These are phyloP conservation scores for Ophion ellenae DNA, from an alignment of 2,888 invertebrate species.

Conservation along the genomic window DNA sequence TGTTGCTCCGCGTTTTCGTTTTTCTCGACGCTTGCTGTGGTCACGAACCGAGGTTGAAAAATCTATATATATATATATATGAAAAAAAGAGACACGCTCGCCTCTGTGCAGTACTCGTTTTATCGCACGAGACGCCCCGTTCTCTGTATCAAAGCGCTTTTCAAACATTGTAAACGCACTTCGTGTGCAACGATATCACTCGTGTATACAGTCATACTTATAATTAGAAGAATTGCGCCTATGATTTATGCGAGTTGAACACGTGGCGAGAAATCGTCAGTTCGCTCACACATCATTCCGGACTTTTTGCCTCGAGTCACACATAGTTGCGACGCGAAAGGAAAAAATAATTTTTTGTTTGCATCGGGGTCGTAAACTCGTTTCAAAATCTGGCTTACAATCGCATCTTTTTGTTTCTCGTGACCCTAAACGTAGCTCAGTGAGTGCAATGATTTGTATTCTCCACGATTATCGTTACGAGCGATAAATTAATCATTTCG, in stretches of 20 bases:
- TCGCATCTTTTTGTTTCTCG: conserved; percentile 1
- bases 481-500: conserved; percentile 17
- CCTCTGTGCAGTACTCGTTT: conserved; percentile 25
- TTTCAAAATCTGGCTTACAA: conserved; percentile 18
- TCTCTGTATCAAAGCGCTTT: conserved; percentile 56
- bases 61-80: conserved; percentile 36
- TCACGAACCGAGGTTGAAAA: conserved; percentile 42
- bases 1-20: conserved; percentile 23
- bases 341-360: conserved; percentile 33
- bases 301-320: conserved; percentile 30
- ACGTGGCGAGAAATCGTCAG: conserved; percentile 76
- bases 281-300: conserved; percentile 66
- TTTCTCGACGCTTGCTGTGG: conserved; percentile 11
- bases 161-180: conserved; percentile 74
- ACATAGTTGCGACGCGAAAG: conserved; percentile 3
- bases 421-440: conserved; percentile 5
- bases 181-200: conserved; percentile 74
- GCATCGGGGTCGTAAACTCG: conserved; percentile 2
- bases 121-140: conserved; percentile 54
- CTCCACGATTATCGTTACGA: not conserved
- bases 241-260: conserved; percentile 78
- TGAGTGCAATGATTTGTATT: conserved; percentile 1
- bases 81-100: conserved; percentile 38
- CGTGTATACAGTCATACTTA: conserved; percentile 77
- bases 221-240: conserved; percentile 80